Conservation (phyloP, 1,140 invertebrate genomes). For the Arion vulgaris region DNA sequence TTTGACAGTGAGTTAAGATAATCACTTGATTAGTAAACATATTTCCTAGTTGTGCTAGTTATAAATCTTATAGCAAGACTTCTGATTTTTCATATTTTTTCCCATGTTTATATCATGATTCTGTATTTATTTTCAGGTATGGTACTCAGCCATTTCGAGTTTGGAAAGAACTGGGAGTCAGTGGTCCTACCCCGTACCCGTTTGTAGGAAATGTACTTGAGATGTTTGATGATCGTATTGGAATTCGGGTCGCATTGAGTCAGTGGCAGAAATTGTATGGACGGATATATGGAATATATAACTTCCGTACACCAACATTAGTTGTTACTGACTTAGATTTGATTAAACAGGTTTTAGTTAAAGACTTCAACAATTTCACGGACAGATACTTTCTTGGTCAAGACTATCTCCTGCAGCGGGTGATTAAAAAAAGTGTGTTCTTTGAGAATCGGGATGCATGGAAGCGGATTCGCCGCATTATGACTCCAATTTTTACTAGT, state of each 20-base stretch:
- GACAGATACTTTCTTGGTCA: neutral
- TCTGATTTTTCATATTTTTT: too few relatives aligned
- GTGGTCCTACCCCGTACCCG: neutral
- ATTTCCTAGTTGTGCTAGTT: too few relatives aligned
- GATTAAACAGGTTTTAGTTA: constrained; percentile 28
- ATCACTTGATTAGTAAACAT: too few relatives aligned
- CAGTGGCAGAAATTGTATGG: constrained; percentile 23
- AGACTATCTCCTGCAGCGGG: neutral
- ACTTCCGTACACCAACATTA: constrained; percentile 15
- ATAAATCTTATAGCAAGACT: too few relatives aligned
- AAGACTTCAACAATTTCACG: constrained; percentile 33
- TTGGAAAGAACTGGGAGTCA: constrained; percentile 2
- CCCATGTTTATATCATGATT: too few relatives aligned
- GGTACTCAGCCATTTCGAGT: neutral
- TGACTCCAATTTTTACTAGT: constrained; percentile 76
- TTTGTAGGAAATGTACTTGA: constrained; percentile 26
- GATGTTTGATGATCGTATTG: constrained; percentile 13
- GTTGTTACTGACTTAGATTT: constrained; percentile 18
- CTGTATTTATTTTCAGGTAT: constrained; percentile 10
- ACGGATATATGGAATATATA: constrained; percentile 19
- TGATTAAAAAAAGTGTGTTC: constrained; percentile 8
- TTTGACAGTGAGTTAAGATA: too few relatives aligned
- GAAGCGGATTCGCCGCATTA: constrained; percentile 74
- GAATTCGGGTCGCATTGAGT: neutral
- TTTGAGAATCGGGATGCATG: constrained; percentile 61